Base-by-base conservation (phyloP, 35 echinoderm and acorn worm species). In the Anneissia japonica region DNA sequence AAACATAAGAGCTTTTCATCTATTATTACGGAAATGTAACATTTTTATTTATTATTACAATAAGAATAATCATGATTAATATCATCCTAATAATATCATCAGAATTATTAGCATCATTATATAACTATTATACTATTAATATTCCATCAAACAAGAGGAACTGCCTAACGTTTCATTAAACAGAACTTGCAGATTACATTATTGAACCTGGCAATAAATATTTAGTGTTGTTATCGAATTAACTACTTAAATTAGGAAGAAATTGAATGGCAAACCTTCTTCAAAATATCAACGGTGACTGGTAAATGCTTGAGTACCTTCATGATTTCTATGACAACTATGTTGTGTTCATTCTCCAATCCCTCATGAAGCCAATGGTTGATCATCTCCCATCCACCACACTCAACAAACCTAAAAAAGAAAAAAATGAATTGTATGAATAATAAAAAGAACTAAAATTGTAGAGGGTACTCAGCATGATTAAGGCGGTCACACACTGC, bases 311-410 rank as follows among this genome's bases (percentile, higher is more conserved):
- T 91, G 64, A 94, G 91, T 26, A 93, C 77, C 46, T 94, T 94
- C 31, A 99, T 93, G 55, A 99, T 86, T 46, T 97, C 89, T 26
- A 89, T n/a, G 74, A 99, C 86, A 46, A 99, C 34, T 9, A 89
- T 83, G 23, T 39, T 82, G 46, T 99, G 86, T 0, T 91, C 84
- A n/a, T 75, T 36, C 12, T 79, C 87, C 82, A 92, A 94, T 32
- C 89, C 89, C n/a, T 99, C 92, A 30, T 89, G 88, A 4, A 99
- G 79, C 96, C 96, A 99, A 26, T 35, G 88, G 46, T 99, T 99
- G 16, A 94, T 75, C 2, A 92, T 77, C 34, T 91, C 92, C 96
- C 92, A 94, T 34, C 96, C 96, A 33, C 92, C 96, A 17, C 30
- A 74, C n/a, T 43, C 31, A 32, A 99, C 40, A 84, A 99, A 99